Base-by-base conservation (phyloP, 2,888 invertebrate species). In the Lampropteryx suffumata region DNA sequence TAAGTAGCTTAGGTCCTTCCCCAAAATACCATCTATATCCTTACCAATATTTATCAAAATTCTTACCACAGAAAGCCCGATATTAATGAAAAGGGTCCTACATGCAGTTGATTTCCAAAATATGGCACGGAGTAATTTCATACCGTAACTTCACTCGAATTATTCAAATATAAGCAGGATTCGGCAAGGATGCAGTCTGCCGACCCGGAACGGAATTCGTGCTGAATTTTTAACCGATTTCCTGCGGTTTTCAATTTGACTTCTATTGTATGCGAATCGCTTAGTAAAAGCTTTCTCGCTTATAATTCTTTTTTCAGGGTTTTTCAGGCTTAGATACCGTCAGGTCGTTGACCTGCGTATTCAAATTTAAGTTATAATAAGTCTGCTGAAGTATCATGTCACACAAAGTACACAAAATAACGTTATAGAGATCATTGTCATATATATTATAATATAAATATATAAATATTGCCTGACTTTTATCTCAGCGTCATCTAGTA, bases 91-190 rank as follows among this genome's bases (percentile, higher is more conserved):
- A 5, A 21, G 5, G 5, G 5, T 5, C 2, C 21, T 21, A 21
- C 21, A 21, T 21, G 21, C 27, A 27, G 27, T 7, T 28, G 12
- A 39, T 37, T 9, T 26, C 12, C 39, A 40, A 34, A 39, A 40
- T 47, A 34, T 39, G 7, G 32, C 13, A 11, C 10, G 27, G 14
- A 17, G 33, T 42, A 34, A 27, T 27, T 42, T 13, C 14, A 13
- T 6, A 14, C n/a, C 13, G 24, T 4, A 26, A 27, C 10, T 3
- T 9, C 14, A n/a, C 12, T n/a, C 9, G 35, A 41, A 49, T 55
- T 55, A 51, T 51, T 55, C 48, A 51, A 51, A 51, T 55, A 42
- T 43, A 50, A 47, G 44, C 48, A 51, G 45, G 33, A 37, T 42
- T 36, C 28, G 40, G 39, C 21, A 30, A 30, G 47, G 41, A 30